A percentile compares a stretch with the other conserved stretches of the same genome.
These are phyloP conservation scores for Anagrus nilaparvatae DNA, from an alignment of 1,140 invertebrate genomes.

Conservation along the genomic window DNA sequence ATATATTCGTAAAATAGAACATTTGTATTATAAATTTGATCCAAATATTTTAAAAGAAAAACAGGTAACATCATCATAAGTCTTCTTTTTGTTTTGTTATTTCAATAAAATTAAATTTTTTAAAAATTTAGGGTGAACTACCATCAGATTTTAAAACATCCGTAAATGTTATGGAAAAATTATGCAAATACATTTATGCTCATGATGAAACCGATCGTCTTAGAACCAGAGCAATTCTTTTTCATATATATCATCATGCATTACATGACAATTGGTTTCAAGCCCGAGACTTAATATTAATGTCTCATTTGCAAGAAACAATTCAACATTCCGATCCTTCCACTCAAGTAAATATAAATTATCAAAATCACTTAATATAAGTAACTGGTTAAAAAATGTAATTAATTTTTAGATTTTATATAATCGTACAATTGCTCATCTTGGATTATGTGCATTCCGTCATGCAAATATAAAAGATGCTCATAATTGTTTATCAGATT, in stretches of 20 bases:
- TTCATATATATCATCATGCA: conserved; percentile 96
- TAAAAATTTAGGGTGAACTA: conserved; percentile 47
- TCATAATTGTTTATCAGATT: conserved; percentile 91
- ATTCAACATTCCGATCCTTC: conserved; percentile 96
- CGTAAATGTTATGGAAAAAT: conserved; percentile 78
- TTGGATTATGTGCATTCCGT: conserved; percentile 95
- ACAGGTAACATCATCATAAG: conserved; percentile 34
- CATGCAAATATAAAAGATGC: conserved; percentile 97
- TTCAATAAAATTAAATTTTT: conserved; percentile 1
- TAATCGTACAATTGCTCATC: conserved; percentile 96
- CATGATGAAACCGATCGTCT: conserved; percentile 88
- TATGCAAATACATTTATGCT: conserved; percentile 94
- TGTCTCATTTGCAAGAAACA: conserved; percentile 98
- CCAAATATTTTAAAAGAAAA: conserved; percentile 69
- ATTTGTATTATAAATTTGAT: conserved; percentile 96
- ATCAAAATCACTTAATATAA: neutral
- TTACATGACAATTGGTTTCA: conserved; percentile 98
- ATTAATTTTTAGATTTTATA: conserved; percentile 84
- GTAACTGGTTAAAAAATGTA: neutral
- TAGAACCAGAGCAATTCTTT: conserved; percentile 88
- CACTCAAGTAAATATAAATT: conserved; percentile 54
- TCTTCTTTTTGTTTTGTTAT: conserved; percentile 2
- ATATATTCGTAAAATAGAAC: conserved; percentile 94
- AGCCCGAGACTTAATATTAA: conserved; percentile 90
- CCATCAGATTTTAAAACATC: conserved; percentile 54